Evolutionary conservation across 2,113 vertebrate genomes (phyloP), one percentile per base, ranked within the genome.

Genomic region (Eleginops maclovinus): DNA sequence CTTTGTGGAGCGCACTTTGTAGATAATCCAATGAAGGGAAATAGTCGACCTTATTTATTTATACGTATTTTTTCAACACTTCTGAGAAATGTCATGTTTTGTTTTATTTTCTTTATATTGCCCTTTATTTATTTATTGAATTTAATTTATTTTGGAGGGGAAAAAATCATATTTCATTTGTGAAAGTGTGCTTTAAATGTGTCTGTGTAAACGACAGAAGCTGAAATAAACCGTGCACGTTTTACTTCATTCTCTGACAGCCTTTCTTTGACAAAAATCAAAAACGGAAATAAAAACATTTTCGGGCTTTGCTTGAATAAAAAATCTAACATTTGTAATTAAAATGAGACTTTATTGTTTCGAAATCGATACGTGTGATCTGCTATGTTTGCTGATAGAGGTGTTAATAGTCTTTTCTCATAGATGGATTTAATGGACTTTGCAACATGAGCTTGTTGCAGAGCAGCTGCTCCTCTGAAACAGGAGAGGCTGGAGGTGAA

Each of bases 141-240:
- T 81, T 82, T 92, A 90, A 95, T 95, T 94, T 94, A 94, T 95
- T 96, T 94, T 58, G 70, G 64, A 78, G 40, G 62, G 26, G 64
- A 56, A 62, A 73, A 87, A 90, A 44, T 0, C 87, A 75, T 79
- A 85, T 93, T 94, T 95, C 90, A 92, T 95, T 94, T 94, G 94
- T 95, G 93, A 91, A 91, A 89, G 93, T 95, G 94, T 95, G 93
- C 91, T 95, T 90, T 93, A 91, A 93, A 90, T 96, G 95, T 96
- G 96, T 96, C 95, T 94, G 93, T 97, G 95, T 96, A 96, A 94
- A 93, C 94, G 95, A 92, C 95, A 95, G 94, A 95, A 96, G 95
- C 93, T 95, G 92, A 92, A 97, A 97, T 96, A 97, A 97, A 97
- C 91, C 94, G 93, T 96, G 96, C 96, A 97, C 96, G 96, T 96